These are phyloP conservation scores for Drosophila pseudoananassae DNA, from an alignment of 1,140 invertebrate species.

Conservation along the genomic window DNA sequence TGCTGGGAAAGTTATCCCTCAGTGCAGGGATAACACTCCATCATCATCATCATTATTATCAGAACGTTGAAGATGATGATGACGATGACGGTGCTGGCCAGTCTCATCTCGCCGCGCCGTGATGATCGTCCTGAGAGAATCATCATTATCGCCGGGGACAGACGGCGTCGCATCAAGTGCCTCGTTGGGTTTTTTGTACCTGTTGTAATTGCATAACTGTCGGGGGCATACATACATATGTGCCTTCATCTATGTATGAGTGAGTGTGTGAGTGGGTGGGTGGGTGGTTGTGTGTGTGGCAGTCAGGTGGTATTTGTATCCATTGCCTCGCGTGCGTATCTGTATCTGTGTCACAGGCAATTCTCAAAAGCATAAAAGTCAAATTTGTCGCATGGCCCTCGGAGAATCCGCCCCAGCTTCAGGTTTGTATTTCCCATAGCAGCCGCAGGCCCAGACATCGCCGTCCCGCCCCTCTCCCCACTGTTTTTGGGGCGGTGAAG, in stretches of 20 bases:
- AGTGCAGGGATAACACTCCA: conserved; percentile 18
- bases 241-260: conserved; percentile 1
- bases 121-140: conserved; percentile 30
- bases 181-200: conserved; percentile 47
- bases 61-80: neutral
- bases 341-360: conserved; percentile 76
- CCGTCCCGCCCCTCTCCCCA: neutral
- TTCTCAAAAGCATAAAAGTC: conserved; percentile 81
- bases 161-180: conserved; percentile 54
- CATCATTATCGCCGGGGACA: conserved; percentile 21
- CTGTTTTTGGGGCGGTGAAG: neutral
- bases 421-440: conserved; percentile 60
- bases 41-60: conserved; percentile 5
- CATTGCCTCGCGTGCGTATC: conserved; percentile 19
- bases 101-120: neutral
- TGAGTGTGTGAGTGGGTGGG: neutral
- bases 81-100: neutral
- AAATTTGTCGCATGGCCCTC: conserved; percentile 77
- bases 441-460: conserved; percentile 47
- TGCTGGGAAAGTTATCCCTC: conserved; percentile 3
- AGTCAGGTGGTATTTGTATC: conserved; percentile 16
- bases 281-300: neutral
- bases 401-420: conserved; percentile 55
- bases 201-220: conserved; percentile 74
- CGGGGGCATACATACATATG: conserved; percentile 12